Evolutionary conservation across 2,797 vertebrate species (phyloP).

Genomic region (Manis javanica): DNA sequence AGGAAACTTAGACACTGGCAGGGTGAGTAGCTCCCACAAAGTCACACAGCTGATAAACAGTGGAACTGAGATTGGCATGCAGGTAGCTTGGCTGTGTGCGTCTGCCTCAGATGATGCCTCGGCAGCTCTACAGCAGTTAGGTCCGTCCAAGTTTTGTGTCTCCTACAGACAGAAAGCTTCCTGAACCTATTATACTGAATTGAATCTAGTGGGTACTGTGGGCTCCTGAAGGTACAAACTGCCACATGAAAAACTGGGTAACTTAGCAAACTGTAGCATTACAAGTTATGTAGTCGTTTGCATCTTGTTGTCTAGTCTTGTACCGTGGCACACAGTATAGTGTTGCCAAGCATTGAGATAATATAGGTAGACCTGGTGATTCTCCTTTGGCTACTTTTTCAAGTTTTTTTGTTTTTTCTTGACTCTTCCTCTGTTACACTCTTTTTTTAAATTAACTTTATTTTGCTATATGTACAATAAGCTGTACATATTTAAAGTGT

Average conservation of each 20-base stretch:
- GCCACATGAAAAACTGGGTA: not conserved
- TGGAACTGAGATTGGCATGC: not conserved
- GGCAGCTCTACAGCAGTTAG: not conserved
- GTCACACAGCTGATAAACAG: not conserved
- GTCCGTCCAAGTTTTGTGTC: not conserved
- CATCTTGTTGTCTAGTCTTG: not conserved
- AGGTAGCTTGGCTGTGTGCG: not conserved
- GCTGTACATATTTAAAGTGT: not conserved
- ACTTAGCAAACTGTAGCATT: not conserved
- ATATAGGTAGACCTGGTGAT: not conserved
- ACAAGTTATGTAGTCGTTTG: not conserved
- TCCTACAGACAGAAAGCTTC: not conserved
- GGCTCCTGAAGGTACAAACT: not conserved
- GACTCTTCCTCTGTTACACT: not conserved
- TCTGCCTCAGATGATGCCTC: not conserved
- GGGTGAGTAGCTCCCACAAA: not conserved
- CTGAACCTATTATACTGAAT: not conserved
- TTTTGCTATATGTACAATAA: not conserved
- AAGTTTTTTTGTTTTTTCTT: not conserved
- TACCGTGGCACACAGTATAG: not conserved
- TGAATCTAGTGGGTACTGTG: not conserved
- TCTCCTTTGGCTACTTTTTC: not conserved
- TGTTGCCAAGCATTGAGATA: not conserved
- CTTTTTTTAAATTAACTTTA: not conserved
- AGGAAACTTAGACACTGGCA: not conserved